Evolutionary conservation across 2,113 vertebrate species (phyloP), one percentile per base, ranked within the genome.

Genomic region (Seriola dumerili): DNA sequence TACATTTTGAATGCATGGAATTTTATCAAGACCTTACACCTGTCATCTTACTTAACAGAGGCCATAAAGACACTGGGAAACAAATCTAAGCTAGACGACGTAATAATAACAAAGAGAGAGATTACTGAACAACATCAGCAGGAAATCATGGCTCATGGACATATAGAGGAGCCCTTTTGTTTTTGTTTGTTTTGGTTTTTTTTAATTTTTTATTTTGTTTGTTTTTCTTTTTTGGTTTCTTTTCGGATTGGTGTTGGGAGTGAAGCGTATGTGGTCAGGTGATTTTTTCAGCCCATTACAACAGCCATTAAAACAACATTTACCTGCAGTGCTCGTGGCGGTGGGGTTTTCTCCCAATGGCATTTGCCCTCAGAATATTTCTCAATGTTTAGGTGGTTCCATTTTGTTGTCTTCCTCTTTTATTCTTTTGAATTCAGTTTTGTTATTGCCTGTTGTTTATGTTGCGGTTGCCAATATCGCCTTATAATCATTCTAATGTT

Each of bases 11-110:
- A 93, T 94, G 95, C 94, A 95, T 94, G 94, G 90, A 93, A 95
- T 92, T 95, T 96, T 94, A 95, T 94, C 93, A 97, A 97, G 97
- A 99, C 97, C 97, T 97, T 96, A 96, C 97, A 98, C 97, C 99
- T 97, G 98, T 98, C 95, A 95, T 95, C 88, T 94, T 89, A 94
- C 89, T 95, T 92, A 95, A 94, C 93, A 83, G 96, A 97, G 96
- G 97, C 97, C 96, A 96, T 96, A 97, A 77, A 96, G 95, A 97
- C 95, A 94, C 93, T 94, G 94, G 90, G 57, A 94, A 94, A 91
- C 76, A 74, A 68, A 80, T 79, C 76, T 81, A 70, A 44, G 68
- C 36, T 62, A 42, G 71, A 76, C 44, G 7, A 86, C 75, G 23
- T 76, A 83, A 82, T 73, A 58, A 78, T 76, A 72, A 89, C 54